Conservation (phyloP, 30 jellyfish, hydroid and myxozoan genomes). For the Aurelia aurita complex sp. Pacific region DNA sequence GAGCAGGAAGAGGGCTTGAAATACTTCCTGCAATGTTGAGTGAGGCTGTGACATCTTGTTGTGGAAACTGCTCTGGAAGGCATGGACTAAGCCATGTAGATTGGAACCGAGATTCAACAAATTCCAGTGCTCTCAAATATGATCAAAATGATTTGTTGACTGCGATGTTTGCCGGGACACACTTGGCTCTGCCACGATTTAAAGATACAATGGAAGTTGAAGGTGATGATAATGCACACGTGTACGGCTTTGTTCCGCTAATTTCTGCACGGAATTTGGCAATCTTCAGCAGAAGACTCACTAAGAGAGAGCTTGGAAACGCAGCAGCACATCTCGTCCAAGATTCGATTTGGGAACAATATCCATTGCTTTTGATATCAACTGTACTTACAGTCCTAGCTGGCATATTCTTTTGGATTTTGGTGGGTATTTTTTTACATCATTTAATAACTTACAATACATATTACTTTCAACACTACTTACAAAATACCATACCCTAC, state of each 20-base stretch:
- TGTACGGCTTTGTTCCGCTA: constrained; percentile 19
- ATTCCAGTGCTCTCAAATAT: constrained; percentile 20
- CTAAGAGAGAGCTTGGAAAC: constrained; percentile 30
- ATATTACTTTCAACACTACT: too few species aligned
- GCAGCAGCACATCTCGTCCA: constrained; percentile 13
- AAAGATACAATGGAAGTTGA: neutral
- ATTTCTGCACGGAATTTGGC: constrained; percentile 11
- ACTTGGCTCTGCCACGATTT: constrained; percentile 29
- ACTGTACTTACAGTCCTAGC: constrained; percentile 25
- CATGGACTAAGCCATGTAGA: constrained; percentile 33
- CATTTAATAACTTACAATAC: too few species aligned
- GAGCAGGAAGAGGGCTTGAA: neutral
- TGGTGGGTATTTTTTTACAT: constrained; percentile 47
- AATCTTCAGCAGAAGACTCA: constrained; percentile 13
- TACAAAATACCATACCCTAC: too few species aligned
- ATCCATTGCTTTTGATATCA: constrained; percentile 26
- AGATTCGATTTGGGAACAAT: constrained; percentile 33
- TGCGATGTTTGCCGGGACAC: constrained; percentile 40
- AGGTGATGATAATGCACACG: neutral
- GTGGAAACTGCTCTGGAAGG: constrained; percentile 62
- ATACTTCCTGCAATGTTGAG: constrained; percentile 2
- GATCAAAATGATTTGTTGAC: neutral
- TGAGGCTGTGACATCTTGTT: constrained; percentile 26
- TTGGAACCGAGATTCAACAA: constrained; percentile 26
- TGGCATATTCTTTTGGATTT: constrained; percentile 48